Base-by-base conservation (phyloP, 2,797 vertebrate species). In the Sphaeramia orbicularis region DNA sequence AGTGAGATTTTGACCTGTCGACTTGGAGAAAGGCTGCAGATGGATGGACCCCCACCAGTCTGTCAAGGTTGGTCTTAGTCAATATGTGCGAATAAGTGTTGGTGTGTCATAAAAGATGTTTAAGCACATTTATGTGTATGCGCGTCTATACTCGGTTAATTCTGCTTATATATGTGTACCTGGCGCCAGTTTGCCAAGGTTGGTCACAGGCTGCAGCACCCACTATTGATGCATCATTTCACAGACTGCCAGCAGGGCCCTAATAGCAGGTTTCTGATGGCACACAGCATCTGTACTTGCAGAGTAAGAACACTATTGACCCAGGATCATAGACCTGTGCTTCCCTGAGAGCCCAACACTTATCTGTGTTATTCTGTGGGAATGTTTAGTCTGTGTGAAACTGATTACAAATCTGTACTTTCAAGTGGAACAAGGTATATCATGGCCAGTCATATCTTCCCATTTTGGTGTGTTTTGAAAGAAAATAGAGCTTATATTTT, bases 1-100 rank as follows among this genome's bases (percentile, higher is more conserved):
- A 98, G 95, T 71, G 97, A 98, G 88, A 96, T 99, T 86, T 89
- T 99, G 89, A 99, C 97, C 1, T 99, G 98, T 68, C 91, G 96
- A 65, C 92, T 99, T 0, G 96, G 96, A 67, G 97, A 99, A 87
- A 87, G 97, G 54, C 94, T 99, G 19, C 97, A 99, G 89, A 98
- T 98, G 97, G 97, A 98, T 81, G 96, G 95, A 83, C 89, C 94
- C 48, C 95, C 97, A 65, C 97, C 97, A 51, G 83, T 95, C 64
- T 99, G 97, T 86, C 97, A 99, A 96, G 97, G 97, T 99, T 78
- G 50, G 90, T 90, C 80, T 62, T 21, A 53, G 70, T 72, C 64
- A 66, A 0, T 52, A 16, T 54, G 32, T 21, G 3, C 9, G 12
- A 60, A 36, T 53, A 1, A 14, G 21, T 27, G 36, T 62, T 55